Conservation (phyloP, 2,888 invertebrate species). For the Abrostola triplasia region DNA sequence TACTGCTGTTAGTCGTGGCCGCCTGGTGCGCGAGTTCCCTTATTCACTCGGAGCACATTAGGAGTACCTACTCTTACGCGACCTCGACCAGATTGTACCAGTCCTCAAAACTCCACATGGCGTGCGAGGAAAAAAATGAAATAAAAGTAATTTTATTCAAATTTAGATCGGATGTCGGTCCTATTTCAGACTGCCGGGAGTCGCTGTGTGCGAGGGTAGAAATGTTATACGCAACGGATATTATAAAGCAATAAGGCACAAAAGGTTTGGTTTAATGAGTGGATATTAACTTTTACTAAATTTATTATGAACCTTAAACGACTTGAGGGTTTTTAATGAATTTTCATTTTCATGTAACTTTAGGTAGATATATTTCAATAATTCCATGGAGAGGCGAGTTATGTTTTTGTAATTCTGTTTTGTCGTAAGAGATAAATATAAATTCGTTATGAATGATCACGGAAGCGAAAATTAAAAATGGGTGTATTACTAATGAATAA, state of each 20-base stretch:
- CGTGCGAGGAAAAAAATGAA: conserved; percentile 57
- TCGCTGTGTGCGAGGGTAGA: conserved; percentile 38
- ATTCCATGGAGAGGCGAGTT: too few species aligned
- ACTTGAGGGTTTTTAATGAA: too few species aligned
- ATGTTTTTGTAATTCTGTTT: too few species aligned
- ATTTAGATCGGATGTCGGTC: conserved; percentile 66
- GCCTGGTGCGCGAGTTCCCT: not conserved
- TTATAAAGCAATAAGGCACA: not conserved
- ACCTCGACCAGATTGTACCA: conserved; percentile 28
- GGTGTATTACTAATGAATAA: too few species aligned
- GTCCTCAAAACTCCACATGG: conserved; percentile 39
- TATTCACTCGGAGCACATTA: conserved; percentile 45
- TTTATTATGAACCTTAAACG: too few species aligned
- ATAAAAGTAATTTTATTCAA: conserved; percentile 70
- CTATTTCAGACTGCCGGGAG: conserved; percentile 55
- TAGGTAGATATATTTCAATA: too few species aligned
- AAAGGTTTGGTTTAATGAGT: conserved; percentile 2
- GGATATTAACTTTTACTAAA: too few species aligned
- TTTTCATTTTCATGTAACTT: too few species aligned
- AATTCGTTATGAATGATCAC: too few species aligned
- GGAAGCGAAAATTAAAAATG: too few species aligned
- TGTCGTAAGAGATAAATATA: too few species aligned
- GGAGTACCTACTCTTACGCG: conserved; percentile 1
- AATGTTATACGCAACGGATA: conserved; percentile 32
- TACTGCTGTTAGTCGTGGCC: too few species aligned